Evolutionary conservation across 2,113 vertebrate genomes (phyloP).

Genomic region (Cyanoderma ruficeps): DNA sequence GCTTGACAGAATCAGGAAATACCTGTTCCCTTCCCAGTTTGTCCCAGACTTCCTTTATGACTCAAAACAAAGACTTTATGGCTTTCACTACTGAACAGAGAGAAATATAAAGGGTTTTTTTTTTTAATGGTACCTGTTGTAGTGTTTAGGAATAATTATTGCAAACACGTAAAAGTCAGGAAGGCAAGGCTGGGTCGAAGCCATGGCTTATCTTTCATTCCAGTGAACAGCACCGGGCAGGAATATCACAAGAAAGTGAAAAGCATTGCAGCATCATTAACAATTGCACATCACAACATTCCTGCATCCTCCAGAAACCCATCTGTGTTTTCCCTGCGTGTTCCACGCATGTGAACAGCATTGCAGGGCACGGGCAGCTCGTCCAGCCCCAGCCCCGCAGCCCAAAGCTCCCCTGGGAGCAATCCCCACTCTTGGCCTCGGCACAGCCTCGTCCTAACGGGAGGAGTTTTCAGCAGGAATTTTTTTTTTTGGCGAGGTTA

Average conservation of each 20-base stretch:
- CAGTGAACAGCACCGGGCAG: background rate
- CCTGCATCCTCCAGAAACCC: background rate
- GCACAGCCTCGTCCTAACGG: background rate
- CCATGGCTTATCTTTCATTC: background rate
- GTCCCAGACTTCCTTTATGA: background rate
- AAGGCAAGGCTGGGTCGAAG: background rate
- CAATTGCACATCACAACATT: background rate
- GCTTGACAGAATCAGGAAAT: background rate
- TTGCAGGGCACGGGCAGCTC: background rate
- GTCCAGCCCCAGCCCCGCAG: background rate
- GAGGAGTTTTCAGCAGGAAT: background rate
- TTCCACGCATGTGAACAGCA: background rate
- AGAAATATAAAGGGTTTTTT: background rate
- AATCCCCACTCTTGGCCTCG: background rate
- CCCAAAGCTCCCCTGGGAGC: background rate
- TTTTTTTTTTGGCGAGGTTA: background rate
- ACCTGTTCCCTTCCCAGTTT: background rate
- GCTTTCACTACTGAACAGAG: background rate
- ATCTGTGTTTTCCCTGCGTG: background rate
- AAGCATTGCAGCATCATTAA: background rate
- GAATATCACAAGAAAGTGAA: background rate
- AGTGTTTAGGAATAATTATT: background rate
- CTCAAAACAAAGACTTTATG: background rate
- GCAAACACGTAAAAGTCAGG: background rate
- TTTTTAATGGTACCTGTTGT: background rate